Base-by-base conservation (phyloP, 2,113 vertebrate genomes). In the Formicarius rufipectus region DNA sequence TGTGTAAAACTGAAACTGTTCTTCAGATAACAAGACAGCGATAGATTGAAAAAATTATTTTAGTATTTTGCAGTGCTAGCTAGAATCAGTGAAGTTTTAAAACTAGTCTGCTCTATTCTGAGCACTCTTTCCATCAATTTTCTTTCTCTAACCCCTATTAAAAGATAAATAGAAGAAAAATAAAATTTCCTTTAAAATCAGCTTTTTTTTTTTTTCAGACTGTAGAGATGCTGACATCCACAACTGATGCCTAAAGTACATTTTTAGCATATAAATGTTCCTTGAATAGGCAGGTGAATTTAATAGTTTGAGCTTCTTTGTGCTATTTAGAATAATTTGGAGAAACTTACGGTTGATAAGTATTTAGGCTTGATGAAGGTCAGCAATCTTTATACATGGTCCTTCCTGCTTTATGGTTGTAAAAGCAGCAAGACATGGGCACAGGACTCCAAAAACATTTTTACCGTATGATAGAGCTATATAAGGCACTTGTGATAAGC, bases 401-500 rank as follows among this genome's bases (percentile, higher is more conserved):
- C 28, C 90, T 86, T 81, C 84, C 83, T 84, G 69, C 73, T 92
- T 75, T 53, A 79, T 35, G 45, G 28, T 42, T 73, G 37, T 49
- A 75, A 76, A 75, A 62, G 64, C 76, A 95, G 85, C 21, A 14
- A 72, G 49, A 89, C 17, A 81, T 1, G 2, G 73, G 84, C 86
- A 69, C 60, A 63, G 24, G 69, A 87, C 55, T 76, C 69, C 30
- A 82, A 42, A 76, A 90, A 50, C 35, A 42, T 91, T 85, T 85
- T 71, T 89, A 93, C 45, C 60, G 64, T 94, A 72, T 3, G 14
- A 69, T 23, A 73, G 63, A 67, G 52, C 75, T 86, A 84, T 53
- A 76, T 73, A 94, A 97, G 94, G 91, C 83, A 91, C 95, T 96
- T 87, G 12, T 16, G 56, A 93, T 35, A 89, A 81, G 91, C 14